Evolutionary conservation across 2,888 invertebrate species (phyloP), one percentile per base, ranked within the genome.

Genomic region (Parthenolecanium corni): DNA sequence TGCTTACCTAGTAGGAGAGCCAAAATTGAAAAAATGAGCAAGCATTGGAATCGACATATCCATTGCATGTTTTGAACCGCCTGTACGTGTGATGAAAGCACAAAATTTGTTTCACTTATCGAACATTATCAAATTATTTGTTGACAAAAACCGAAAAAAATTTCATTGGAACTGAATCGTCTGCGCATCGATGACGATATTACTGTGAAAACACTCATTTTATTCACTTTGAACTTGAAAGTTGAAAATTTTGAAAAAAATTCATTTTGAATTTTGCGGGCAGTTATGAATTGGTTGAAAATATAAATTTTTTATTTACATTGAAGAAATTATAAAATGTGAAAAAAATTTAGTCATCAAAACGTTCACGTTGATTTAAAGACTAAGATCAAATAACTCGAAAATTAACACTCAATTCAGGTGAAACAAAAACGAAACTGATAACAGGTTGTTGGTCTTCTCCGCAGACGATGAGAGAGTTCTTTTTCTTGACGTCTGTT

Each of bases 371-470:
- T 9, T 20, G 9, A 31, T 31, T 31, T 25, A 36, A 23, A 40
- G 16, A 54, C 38, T 40, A 42, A 40, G n/a, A n/a, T n/a, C 20
- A 54, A 40, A 54, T 24, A 42, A 42, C 31, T 31, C 31, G 31
- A 31, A 9, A 6, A 31, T 31, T 31, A 31, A 31, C 31, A 9
- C 31, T 31, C 31, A 42, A 24, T 40, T 40, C 23, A 54, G 42
- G 54, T 54, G 54, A 54, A 54, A 42, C 23, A 54, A 54, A 31
- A 54, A 54, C 54, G 38, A 31, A 38, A 40, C 54, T 24, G 54
- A 54, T 54, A 42, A 54, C 24, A 40, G 42, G 4, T 31, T 4
- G 31, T 31, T 6, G 4, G 9, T 31, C 5, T 31, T 9, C 9
- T 31, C 31, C 9, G 5, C 42, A 54, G 38, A 54, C 54, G 23